phyloP scores from a whole-genome alignment of 2,888 invertebrate genomes.

The Nomada lathburiana region DNA sequence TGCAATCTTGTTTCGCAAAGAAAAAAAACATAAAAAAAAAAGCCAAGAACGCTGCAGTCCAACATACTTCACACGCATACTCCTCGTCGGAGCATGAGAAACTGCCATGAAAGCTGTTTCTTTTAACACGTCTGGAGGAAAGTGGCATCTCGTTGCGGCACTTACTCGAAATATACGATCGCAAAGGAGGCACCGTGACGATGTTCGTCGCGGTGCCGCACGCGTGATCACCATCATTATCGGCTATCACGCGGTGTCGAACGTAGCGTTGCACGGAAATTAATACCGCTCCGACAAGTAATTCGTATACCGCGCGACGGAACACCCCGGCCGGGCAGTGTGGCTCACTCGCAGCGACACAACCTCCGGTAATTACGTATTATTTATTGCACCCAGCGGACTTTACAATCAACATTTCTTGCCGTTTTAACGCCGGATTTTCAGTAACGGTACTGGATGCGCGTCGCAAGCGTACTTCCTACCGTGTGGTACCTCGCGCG shows the following conservation, averaged over 20 bases:
- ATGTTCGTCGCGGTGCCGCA: conserved; percentile 22
- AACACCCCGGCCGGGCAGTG: conserved; percentile 6
- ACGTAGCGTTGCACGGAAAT: conserved; percentile 56
- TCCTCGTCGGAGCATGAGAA: neutral
- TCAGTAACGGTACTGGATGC: conserved; percentile 47
- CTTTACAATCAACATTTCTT: conserved; percentile 36
- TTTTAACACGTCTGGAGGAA: neutral
- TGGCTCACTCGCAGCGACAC: conserved; percentile 22
- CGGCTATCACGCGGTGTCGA: conserved; percentile 62
- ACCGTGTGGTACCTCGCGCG: conserved; percentile 37
- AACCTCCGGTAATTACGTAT: conserved; percentile 43
- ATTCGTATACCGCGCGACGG: conserved; percentile 52
- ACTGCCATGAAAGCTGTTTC: neutral
- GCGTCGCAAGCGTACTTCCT: conserved; percentile 10
- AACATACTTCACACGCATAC: too few relatives aligned
- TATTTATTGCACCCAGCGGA: conserved; percentile 49
- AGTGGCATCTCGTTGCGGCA: neutral
- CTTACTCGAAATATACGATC: conserved; percentile 2
- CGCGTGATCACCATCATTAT: conserved; percentile 71
- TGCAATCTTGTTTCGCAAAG: neutral
- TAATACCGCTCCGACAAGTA: conserved; percentile 65
- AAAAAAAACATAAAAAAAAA: neutral
- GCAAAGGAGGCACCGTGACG: conserved; percentile 21
- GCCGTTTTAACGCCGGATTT: conserved; percentile 48
- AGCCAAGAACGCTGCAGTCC: neutral